A percentile compares a stretch with the other conserved stretches of the same genome.
These are phyloP conservation scores for Drosophila anomelani DNA, from an alignment of 2,888 invertebrate species.

Conservation along the genomic window DNA sequence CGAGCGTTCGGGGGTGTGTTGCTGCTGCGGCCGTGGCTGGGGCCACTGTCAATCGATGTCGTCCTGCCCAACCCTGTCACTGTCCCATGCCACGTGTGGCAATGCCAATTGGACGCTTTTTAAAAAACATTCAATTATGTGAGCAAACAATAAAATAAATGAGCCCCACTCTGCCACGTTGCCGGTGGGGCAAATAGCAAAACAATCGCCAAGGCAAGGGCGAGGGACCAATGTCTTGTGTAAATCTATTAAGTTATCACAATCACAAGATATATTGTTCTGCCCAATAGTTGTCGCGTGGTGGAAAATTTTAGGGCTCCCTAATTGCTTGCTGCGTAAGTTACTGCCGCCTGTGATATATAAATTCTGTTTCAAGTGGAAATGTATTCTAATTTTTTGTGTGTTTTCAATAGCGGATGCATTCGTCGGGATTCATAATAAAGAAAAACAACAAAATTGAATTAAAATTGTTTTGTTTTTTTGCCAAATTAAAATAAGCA, in stretches of 20 bases:
- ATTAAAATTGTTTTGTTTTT: slow-evolving; percentile 10
- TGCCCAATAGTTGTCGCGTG: slow-evolving; percentile 11
- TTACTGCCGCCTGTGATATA: slow-evolving; percentile 22
- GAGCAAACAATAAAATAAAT: slow-evolving; percentile 68
- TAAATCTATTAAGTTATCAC: slow-evolving; percentile 43
- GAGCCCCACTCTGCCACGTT: slow-evolving; percentile 28
- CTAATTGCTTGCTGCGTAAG: slow-evolving; percentile 9
- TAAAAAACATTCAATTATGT: slow-evolving; percentile 73
- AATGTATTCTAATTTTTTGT: background rate
- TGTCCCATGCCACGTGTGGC: slow-evolving; percentile 40
- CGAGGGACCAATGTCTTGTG: slow-evolving; percentile 29
- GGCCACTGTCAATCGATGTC: slow-evolving; percentile 57
- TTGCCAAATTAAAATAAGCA: slow-evolving; percentile 1
- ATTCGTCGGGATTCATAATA: background rate
- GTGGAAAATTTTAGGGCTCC: slow-evolving; percentile 16
- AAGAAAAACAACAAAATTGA: background rate
- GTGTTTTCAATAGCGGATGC: background rate
- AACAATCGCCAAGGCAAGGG: slow-evolving; percentile 22
- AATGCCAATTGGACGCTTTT: slow-evolving; percentile 34
- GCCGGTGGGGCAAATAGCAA: slow-evolving; percentile 28
- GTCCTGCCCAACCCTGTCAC: slow-evolving; percentile 34
- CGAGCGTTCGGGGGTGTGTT: slow-evolving; percentile 48
- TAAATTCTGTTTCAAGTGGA: slow-evolving; percentile 10
- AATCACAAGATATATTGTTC: slow-evolving; percentile 35
- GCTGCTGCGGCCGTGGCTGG: background rate